Conservation (phyloP, 1,140 invertebrate genomes). For the Anoplolepis gracilipes region DNA sequence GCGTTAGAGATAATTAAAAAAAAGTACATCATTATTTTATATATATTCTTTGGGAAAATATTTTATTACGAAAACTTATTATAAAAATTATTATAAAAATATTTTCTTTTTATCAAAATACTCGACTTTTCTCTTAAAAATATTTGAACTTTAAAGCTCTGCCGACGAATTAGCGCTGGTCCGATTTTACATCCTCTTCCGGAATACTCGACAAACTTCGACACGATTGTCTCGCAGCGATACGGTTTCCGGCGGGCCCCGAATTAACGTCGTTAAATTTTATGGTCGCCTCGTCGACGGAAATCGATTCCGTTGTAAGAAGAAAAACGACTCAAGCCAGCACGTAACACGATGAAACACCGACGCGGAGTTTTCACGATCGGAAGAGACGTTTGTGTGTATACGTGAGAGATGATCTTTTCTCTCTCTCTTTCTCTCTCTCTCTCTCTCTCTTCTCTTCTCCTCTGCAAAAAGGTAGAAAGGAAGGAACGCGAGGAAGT, state of each 20-base stretch:
- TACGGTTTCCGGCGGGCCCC: conserved; percentile 41
- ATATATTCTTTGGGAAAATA: too few species aligned
- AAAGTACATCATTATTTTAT: too few species aligned
- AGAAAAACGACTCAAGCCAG: conserved; percentile 63
- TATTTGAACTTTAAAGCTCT: not conserved
- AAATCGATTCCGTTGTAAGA: conserved; percentile 75
- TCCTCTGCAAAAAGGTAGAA: not conserved
- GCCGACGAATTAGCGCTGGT: conserved; percentile 10
- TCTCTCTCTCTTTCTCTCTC: too few species aligned
- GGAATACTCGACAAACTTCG: conserved; percentile 6
- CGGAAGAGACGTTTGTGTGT: not conserved
- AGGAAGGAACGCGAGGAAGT: not conserved
- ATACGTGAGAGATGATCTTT: not conserved
- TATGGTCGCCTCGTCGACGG: conserved; percentile 72
- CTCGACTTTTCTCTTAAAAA: not conserved
- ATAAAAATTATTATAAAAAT: too few species aligned
- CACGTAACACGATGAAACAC: conserved; percentile 70
- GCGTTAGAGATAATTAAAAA: too few species aligned
- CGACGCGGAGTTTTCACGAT: conserved; percentile 65
- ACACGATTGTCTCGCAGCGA: conserved; percentile 12
- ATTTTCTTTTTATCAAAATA: not conserved
- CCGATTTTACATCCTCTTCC: not conserved
- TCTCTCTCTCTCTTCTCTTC: not conserved
- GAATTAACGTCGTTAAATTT: conserved; percentile 75
- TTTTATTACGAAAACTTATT: too few species aligned